Evolutionary conservation across 1,140 invertebrate species (phyloP), one percentile per base, ranked within the genome.

Genomic region (Hypothenemus hampei): DNA sequence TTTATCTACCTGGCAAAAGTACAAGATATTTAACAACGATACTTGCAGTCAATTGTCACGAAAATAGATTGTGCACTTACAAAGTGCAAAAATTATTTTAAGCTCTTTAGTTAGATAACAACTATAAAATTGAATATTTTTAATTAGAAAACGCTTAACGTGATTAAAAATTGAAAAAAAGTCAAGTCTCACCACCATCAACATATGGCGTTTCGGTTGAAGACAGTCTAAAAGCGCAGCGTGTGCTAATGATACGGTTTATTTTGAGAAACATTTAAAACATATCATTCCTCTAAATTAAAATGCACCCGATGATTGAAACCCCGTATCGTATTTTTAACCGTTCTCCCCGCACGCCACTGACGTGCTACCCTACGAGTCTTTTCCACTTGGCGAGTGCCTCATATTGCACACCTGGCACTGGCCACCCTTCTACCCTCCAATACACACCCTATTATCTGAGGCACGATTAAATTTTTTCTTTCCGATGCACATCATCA

Each of bases 1-100:
- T 61, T 58, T 51, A 61, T 54, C 49, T 58, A 53, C 58, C 58
- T 61, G 59, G 59, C 59, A 61, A 51, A 57, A 39, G 47, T 50
- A 48, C 58, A 54, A 44, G n/a, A 36, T 54, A 44, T 49, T 60
- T 54, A 41, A 6, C 37, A 10, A 51, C n/a, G 10, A 7, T 15
- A 37, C 35, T 13, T 13, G 13, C 26, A 24, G 20, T 5, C 48
- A 41, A 40, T 51, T 51, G 48, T 51, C 29, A 41, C 37, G 18
- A 21, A 51, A 51, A 51, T 51, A 51, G 35, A 18, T 37, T 29
- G 6, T 29, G n/a, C 26, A n/a, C n/a, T n/a, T n/a, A n/a, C n/a
- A n/a, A n/a, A n/a, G n/a, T n/a, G n/a, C n/a, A n/a, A n/a, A n/a
- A n/a, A n/a, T n/a, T n/a, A n/a, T n/a, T n/a, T n/a, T n/a, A n/a